Base-by-base conservation (phyloP, 53 echinoderm and acorn worm species). In the Apostichopus leukothele region DNA sequence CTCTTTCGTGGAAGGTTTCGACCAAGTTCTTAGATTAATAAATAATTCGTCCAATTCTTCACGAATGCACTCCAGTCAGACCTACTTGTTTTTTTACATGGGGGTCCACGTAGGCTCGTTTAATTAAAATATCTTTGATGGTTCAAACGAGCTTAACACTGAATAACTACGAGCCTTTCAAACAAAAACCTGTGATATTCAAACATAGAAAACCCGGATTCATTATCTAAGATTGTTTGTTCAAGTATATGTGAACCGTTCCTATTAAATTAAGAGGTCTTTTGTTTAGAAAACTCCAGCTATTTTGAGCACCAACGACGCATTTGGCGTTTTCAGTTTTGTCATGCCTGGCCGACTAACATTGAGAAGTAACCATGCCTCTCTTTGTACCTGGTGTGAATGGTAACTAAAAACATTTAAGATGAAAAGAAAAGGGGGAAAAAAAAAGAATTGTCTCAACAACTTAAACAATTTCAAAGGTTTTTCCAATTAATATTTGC, bases 201-300 rank as follows among this genome's bases (percentile, higher is more conserved):
- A 71, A 71, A 71, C 71, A 71, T 18, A 19, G 16, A 18, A 18
- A 18, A 18, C 6, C 20, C 18, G 6, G 18, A 16, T 71, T 71
- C 71, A n/a, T 71, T 71, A 71, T 71, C 18, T n/a, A 19, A 71
- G 71, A 71, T 71, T 71, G 71, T 71, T 71, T 71, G 71, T 71
- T 71, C 71, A 71, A 18, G 11, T 63, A 71, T 71, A 71, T 71
- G 13, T 71, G 1, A 71, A 71, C 18, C 71, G 6, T 71, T 71
- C 16, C 71, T 71, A 71, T 71, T 14, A 19, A 71, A 71, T 71
- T 71, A 71, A 71, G 18, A 71, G 71, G 16, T 18, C 71, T 71
- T 57, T 71, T 71, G 71, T 71, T 71, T 71, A 71, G 71, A 13
- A 13, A n/a, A 13, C 18, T 19, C 71, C 18, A 71, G 20, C 57